These are phyloP conservation scores for Eupleurogrammus muticus DNA, from an alignment of 2,797 vertebrate species.

Conservation along the genomic window DNA sequence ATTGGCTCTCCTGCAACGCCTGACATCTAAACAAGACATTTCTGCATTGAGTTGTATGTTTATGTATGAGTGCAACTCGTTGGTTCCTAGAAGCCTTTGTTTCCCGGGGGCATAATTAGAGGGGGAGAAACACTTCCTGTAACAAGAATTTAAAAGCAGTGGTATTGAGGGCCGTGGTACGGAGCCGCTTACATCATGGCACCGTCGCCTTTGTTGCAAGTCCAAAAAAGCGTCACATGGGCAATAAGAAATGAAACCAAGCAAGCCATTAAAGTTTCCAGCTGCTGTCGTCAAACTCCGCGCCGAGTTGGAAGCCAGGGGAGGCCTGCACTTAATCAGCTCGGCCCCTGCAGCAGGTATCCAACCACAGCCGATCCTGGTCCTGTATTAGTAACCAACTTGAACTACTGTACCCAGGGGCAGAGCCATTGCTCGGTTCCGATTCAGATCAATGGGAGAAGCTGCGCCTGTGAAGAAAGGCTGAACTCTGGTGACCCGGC, in stretches of 20 bases:
- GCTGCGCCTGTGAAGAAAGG: slow-evolving; percentile 67
- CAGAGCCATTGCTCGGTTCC: slow-evolving; percentile 53
- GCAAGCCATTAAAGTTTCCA: slow-evolving; percentile 45
- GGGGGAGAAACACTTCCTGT: slow-evolving; percentile 61
- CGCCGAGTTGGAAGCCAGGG: slow-evolving; percentile 26
- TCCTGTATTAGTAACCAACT: slow-evolving; percentile 48
- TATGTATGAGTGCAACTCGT: slow-evolving; percentile 54
- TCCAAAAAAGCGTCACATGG: slow-evolving; percentile 36
- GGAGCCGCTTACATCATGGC: slow-evolving; percentile 35
- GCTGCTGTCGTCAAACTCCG: slow-evolving; percentile 34
- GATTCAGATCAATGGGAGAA: slow-evolving; percentile 71
- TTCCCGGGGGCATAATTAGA: slow-evolving; percentile 64
- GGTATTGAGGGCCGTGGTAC: slow-evolving; percentile 27
- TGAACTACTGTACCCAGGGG: slow-evolving; percentile 57
- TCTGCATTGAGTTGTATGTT: slow-evolving; percentile 45
- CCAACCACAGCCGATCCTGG: slow-evolving; percentile 49
- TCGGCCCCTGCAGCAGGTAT: slow-evolving; percentile 46
- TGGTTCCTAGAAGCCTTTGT: slow-evolving; percentile 56
- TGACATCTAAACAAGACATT: slow-evolving; percentile 32
- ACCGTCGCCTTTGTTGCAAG: slow-evolving; percentile 43
- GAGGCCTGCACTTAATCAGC: slow-evolving; percentile 64
- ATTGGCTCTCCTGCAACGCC: slow-evolving; percentile 23
- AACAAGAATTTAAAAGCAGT: slow-evolving; percentile 57
- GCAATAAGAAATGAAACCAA: slow-evolving; percentile 28
- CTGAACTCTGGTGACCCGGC: slow-evolving; percentile 74